Percentiles rank a stretch among this genome's conserved stretches.
Evolutionary conservation across 92 coral and sea anemone species (phyloP).

Genomic region (Actinernus sp.): DNA sequence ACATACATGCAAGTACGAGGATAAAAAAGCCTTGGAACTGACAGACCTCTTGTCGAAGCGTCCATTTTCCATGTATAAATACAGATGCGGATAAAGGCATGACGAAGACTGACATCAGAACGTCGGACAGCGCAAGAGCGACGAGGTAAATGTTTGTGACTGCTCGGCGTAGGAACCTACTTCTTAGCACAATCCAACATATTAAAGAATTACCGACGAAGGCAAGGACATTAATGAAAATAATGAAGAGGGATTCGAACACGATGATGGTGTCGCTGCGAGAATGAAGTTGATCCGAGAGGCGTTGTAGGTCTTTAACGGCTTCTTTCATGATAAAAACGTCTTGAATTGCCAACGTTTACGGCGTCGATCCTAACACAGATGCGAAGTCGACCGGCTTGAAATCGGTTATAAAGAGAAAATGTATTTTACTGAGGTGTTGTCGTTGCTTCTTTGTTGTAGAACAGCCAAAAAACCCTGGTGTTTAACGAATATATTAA

Average conservation of each 20-base stretch:
- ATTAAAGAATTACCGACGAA: slow-evolving; percentile 32
- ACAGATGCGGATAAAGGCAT: slow-evolving; percentile 37
- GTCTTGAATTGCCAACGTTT: too few relatives aligned
- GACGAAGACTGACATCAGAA: slow-evolving; percentile 34
- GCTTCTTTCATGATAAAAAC: too few relatives aligned
- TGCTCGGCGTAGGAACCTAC: slow-evolving; percentile 39
- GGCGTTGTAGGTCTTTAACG: slow-evolving; percentile 3
- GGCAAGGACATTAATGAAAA: slow-evolving; percentile 29
- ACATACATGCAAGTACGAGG: slow-evolving; percentile 24
- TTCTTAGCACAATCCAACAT: slow-evolving; percentile 20
- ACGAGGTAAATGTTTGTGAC: slow-evolving; percentile 45
- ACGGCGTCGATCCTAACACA: too few relatives aligned
- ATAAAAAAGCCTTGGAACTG: slow-evolving; percentile 35
- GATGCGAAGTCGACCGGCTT: too few relatives aligned
- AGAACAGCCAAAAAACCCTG: too few relatives aligned
- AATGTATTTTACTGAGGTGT: too few relatives aligned
- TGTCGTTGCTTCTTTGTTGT: too few relatives aligned
- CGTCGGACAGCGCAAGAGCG: slow-evolving; percentile 32
- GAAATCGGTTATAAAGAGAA: too few relatives aligned
- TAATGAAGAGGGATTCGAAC: slow-evolving; percentile 22
- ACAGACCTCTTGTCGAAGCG: slow-evolving; percentile 7
- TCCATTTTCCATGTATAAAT: slow-evolving; percentile 27
- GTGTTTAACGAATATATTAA: too few relatives aligned
- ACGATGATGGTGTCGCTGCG: slow-evolving; percentile 4
- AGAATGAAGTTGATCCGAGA: slow-evolving; percentile 9